Evolutionary conservation across 2,797 vertebrate species (phyloP).

Genomic region (Setipinna tenuifilis): DNA sequence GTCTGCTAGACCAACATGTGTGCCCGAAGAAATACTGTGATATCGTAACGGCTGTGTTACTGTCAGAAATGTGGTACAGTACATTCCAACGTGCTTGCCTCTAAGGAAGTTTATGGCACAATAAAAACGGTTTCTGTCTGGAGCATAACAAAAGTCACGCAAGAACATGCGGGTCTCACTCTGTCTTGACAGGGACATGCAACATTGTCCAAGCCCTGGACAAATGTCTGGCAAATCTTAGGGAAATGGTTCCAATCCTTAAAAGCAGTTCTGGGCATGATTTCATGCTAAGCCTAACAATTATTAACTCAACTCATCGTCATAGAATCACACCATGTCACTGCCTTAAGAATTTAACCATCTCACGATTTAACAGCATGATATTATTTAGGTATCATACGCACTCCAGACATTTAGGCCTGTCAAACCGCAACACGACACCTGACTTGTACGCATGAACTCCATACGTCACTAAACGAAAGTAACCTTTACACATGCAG

Average conservation of each 20-base stretch:
- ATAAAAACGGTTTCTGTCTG: background rate
- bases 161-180: background rate
- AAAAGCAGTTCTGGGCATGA: background rate
- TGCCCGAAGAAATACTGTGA: conserved; percentile 24
- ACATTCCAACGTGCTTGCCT: background rate
- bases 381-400: conserved; percentile 39
- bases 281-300: background rate
- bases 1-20: conserved; percentile 4
- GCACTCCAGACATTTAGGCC: conserved; percentile 48
- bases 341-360: conserved; percentile 14
- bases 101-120: background rate
- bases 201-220: background rate
- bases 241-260: background rate
- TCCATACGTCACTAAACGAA: background rate
- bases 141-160: background rate
- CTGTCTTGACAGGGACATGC: background rate
- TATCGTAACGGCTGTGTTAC: background rate
- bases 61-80: background rate
- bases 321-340: background rate
- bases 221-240: conserved; percentile 22
- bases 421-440: background rate
- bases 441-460: background rate
- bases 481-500: conserved; percentile 38
- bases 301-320: background rate
- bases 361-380: conserved; percentile 24